phyloP scores from a whole-genome alignment of 2,113 vertebrate genomes.

The Vulpes lagopus region DNA sequence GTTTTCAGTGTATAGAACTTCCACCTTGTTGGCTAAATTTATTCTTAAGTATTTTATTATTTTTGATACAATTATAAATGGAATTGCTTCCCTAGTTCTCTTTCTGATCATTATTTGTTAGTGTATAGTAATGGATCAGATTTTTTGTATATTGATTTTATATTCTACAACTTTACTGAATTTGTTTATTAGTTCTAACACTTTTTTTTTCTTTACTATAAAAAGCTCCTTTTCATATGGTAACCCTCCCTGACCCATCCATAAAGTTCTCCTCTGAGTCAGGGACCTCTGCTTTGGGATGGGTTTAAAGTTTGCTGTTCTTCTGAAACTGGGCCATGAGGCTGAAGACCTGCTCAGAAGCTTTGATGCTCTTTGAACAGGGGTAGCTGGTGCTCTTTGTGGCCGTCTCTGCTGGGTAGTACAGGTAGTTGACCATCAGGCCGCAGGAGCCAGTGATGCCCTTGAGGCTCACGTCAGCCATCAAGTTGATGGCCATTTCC shows the following conservation, averaged over 20 bases:
- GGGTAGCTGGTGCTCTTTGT: slow-evolving; percentile 92
- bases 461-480: slow-evolving; percentile 92
- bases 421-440: slow-evolving; percentile 98
- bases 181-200: background rate
- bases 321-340: slow-evolving; percentile 96
- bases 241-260: accelerated
- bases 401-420: slow-evolving; percentile 92
- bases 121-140: background rate
- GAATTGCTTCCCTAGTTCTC: background rate
- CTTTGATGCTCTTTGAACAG: slow-evolving; percentile 89
- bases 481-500: slow-evolving; percentile 93
- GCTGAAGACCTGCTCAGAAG: slow-evolving; percentile 94
- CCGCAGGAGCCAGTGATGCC: slow-evolving; percentile 93
- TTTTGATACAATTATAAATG: background rate
- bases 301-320: slow-evolving; percentile 93
- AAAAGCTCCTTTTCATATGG: background rate
- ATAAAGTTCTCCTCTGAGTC: accelerated
- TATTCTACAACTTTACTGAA: background rate
- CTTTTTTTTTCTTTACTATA: background rate
- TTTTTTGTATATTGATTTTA: background rate
- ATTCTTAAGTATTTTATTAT: background rate
- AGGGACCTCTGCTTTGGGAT: accelerated
- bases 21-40: background rate
- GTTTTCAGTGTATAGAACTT: background rate
- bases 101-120: background rate